Evolutionary conservation across 2,888 invertebrate species (phyloP), one percentile per base, ranked within the genome.

Genomic region (Chloroclystis v-ata): DNA sequence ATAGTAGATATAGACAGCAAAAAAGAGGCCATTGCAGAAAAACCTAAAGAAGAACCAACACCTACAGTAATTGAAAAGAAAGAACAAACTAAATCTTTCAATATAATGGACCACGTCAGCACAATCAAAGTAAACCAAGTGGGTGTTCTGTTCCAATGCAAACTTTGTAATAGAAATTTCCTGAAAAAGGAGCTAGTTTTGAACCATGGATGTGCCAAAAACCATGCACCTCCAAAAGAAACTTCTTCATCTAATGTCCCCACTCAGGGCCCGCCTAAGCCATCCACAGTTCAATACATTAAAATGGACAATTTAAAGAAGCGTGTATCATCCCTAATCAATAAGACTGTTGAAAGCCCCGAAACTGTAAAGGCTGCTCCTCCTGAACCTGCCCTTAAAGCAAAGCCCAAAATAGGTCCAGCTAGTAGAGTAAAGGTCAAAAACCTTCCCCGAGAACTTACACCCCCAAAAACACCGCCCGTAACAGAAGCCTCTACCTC

Each of bases 111-210:
- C 45, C 73, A 86, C 58, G 70, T 87, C 1, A 78, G 77, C 50
- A 82, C 69, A 59, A 82, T 88, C 6, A 88, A 84, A 69, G 87
- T 87, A 0, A 82, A 80, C 62, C 82, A 80, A 30, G 84, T 87
- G 1, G 89, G 89, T 38, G 64, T 75, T n/a, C 59, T 89, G 11
- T 88, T 78, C 60, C 84, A 86, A 54, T 89, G 89, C 63, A 81
- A 79, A 57, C 58, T 86, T 12, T 89, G 89, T 51, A 83, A 82
- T 50, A 76, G 84, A 55, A 85, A 88, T 52, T 86, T 89, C 53
- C 60, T 87, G 3, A 83, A 78, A 49, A 80, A 80, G 59, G 79
- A 84, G 40, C 77, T 82, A 1, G 79, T 87, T 1, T 56, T 75
- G 60, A 66, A 71, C 48, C 89, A 89, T 50, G 78, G 71, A 29